A percentile compares a stretch with the other conserved stretches of the same genome.
phyloP scores from a whole-genome alignment of 2,113 vertebrate species.

The Uropsilus gracilis region DNA sequence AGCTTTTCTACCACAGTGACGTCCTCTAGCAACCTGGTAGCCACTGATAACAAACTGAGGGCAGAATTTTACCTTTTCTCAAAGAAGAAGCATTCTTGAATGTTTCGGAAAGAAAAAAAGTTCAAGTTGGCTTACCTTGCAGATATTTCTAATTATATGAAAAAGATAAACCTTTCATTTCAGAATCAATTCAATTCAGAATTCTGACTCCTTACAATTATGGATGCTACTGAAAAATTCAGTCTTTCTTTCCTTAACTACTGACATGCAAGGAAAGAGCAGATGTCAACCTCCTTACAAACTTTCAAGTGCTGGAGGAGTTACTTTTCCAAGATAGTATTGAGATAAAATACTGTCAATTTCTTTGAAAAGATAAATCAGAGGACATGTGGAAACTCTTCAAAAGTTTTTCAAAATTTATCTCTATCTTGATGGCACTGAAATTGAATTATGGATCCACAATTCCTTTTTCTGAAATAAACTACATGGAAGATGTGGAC shows the following conservation, averaged over 20 bases:
- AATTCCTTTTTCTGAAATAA: background rate
- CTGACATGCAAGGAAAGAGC: background rate
- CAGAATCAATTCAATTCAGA: background rate
- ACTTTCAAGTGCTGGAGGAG: background rate
- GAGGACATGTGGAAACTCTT: conserved; percentile 41
- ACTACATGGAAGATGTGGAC: background rate
- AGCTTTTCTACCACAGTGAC: background rate
- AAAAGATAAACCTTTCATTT: conserved; percentile 58
- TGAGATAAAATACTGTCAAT: conserved; percentile 46
- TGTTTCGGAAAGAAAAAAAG: background rate
- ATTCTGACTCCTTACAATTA: conserved; percentile 1
- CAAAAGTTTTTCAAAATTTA: conserved; percentile 30
- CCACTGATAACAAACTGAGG: background rate
- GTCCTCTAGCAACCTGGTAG: background rate
- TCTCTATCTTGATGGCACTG: conserved; percentile 23
- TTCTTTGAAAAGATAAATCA: conserved; percentile 62
- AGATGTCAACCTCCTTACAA: background rate
- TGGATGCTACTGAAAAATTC: background rate
- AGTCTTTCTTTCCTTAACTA: background rate
- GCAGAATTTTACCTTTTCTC: background rate
- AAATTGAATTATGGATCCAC: conserved; percentile 32
- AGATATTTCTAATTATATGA: conserved; percentile 33
- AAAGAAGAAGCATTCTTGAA: conserved; percentile 14
- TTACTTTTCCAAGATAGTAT: conserved; percentile 37
- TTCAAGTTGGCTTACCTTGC: background rate